These are phyloP conservation scores for Pyralis farinalis DNA, from an alignment of 2,888 invertebrate genomes.

Conservation along the genomic window DNA sequence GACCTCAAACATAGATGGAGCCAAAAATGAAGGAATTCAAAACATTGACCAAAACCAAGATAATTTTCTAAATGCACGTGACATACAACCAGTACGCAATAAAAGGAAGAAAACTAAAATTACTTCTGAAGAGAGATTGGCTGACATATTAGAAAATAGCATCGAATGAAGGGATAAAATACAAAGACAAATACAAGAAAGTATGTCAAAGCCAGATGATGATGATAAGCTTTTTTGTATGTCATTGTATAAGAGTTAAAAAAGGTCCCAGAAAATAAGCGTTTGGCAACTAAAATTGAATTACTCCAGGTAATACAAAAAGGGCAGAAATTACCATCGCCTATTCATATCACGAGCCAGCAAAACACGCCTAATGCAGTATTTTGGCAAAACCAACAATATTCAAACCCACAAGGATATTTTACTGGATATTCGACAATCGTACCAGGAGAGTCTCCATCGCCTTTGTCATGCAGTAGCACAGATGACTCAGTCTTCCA, in stretches of 20 bases:
- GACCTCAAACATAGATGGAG: too few relatives aligned
- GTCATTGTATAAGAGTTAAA: slow-evolving; percentile 18
- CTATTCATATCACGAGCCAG: too few relatives aligned
- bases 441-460: too few relatives aligned
- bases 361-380: too few relatives aligned
- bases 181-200: slow-evolving; percentile 6
- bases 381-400: too few relatives aligned
- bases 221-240: slow-evolving; percentile 32
- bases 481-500: too few relatives aligned
- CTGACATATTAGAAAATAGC: slow-evolving; percentile 28
- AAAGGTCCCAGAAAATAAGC: slow-evolving; percentile 11
- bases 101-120: slow-evolving; percentile 22
- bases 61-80: too few relatives aligned
- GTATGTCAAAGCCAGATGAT: slow-evolving; percentile 28
- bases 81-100: too few relatives aligned
- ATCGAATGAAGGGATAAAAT: slow-evolving; percentile 19
- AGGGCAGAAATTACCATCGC: slow-evolving; percentile 23
- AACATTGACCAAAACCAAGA: too few relatives aligned
- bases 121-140: slow-evolving; percentile 26
- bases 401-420: too few relatives aligned
- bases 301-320: slow-evolving; percentile 26
- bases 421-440: neutral
- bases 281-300: slow-evolving; percentile 31
- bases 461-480: too few relatives aligned
- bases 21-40: too few relatives aligned